Evolutionary conservation across 2,888 invertebrate genomes (phyloP), one percentile per base, ranked within the genome.

Genomic region (Orthosia cruda): DNA sequence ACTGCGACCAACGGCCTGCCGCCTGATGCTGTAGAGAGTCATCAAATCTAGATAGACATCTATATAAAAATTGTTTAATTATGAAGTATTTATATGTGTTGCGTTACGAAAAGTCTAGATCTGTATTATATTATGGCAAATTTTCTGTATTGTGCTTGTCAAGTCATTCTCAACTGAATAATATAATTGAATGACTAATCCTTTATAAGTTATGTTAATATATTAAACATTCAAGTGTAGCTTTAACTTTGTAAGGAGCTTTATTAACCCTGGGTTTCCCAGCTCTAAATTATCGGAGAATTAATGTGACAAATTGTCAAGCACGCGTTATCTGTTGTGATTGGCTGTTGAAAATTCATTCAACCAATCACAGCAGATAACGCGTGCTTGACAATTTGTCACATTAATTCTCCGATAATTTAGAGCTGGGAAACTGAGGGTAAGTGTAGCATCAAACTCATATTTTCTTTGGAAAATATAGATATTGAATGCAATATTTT

Each of bases 1-100:
- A 90, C 92, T 23, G 96, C 95, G 49, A 91, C 95, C 47, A 97
- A 97, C 74, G 96, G 95, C 7, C 85, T 93, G 49, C 86, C 92
- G 2, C 81, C 89, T 15, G 93, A 95, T 54, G 87, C 89, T 49
- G 88, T 91, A 55, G 92, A 95, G 72, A 92, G 91, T 50, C 86
- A 92, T 74, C 91, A 92, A 82, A 89, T 93, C 71, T 95, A 90
- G 87, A 71, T 70, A 57, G n/a, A 57, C 45, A 23, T n/a, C 18
- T 49, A 49, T 20, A 54, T 45, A 40, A 47, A 32, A 18, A 23
- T 18, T 12, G 47, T 52, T 59, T 9, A 50, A 61, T 54, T 54
- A 15, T 26, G 15, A 72, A 67, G 62, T 58, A 67, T 74, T 63
- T n/a, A 40, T n/a, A 20, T 55, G 16, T 58, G 26, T 47, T 52